Percentiles rank a stretch among this genome's conserved stretches.
Conservation (phyloP, 2,797 vertebrate genomes). For the Phrynocephalus vlangalii region DNA sequence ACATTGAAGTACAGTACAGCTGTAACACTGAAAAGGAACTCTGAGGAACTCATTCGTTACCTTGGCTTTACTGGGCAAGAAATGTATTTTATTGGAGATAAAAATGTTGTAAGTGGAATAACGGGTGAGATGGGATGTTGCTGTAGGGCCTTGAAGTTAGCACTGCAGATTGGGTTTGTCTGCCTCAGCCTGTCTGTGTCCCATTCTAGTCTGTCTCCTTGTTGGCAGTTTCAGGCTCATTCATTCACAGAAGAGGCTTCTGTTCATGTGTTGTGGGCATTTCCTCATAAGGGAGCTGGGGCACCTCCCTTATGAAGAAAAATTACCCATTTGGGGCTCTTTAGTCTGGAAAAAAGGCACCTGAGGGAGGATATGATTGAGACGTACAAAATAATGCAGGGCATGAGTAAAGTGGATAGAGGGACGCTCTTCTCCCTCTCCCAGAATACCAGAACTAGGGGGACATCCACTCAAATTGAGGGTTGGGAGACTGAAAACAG, state of each 20-base stretch:
- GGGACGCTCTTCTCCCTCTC: no score
- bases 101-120: neutral
- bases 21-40: neutral
- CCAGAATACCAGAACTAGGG: no score
- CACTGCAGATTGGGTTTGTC: neutral
- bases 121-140: neutral
- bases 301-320: no score
- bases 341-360: no score
- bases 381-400: no score
- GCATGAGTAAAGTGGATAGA: no score
- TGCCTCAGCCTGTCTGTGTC: no score
- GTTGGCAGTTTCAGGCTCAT: neutral
- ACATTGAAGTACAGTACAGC: accelerated
- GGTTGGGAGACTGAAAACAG: no score
- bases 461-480: no score
- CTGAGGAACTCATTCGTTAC: neutral
- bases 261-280: neutral
- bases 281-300: no score
- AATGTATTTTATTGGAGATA: neutral
- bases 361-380: no score
- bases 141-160: neutral
- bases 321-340: no score
- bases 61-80: neutral
- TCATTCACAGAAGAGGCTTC: neutral
- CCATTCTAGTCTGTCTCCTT: neutral